phyloP scores from a whole-genome alignment of 2,888 invertebrate genomes.

The Tineola bisselliella region DNA sequence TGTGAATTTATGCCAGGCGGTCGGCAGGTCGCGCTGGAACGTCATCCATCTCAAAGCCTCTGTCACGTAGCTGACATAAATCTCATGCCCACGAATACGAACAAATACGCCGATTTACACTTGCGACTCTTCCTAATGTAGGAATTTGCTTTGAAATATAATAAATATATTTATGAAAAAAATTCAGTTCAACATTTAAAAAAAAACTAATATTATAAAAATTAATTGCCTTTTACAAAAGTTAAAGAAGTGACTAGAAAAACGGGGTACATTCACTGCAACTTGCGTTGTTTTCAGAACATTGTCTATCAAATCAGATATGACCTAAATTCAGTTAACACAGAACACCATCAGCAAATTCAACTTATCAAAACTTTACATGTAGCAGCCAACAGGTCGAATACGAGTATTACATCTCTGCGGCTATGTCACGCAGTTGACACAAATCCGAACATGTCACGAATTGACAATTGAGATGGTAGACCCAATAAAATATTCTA shows the following conservation, averaged over 20 bases:
- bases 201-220: too few species aligned
- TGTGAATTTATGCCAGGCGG: constrained; percentile 46
- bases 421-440: constrained; percentile 21
- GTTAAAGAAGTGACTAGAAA: too few species aligned
- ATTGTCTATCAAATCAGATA: too few species aligned
- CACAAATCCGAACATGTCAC: constrained; percentile 25
- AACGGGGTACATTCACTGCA: too few species aligned
- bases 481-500: background rate
- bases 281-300: too few species aligned
- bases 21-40: constrained; percentile 26
- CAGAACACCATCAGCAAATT: constrained; percentile 16
- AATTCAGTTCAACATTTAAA: too few species aligned
- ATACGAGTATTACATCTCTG: constrained; percentile 21
- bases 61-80: constrained; percentile 12
- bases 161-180: too few species aligned
- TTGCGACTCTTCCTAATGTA: background rate
- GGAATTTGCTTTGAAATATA: background rate
- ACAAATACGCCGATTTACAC: constrained; percentile 12
- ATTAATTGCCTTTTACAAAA: too few species aligned
- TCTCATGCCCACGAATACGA: background rate
- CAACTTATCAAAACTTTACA: constrained; percentile 6
- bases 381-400: constrained; percentile 27
- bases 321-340: too few species aligned
- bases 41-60: constrained; percentile 23
- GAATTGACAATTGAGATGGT: background rate